These are phyloP conservation scores for Clarias batrachus DNA, from an alignment of 2,113 vertebrate species.

Conservation along the genomic window DNA sequence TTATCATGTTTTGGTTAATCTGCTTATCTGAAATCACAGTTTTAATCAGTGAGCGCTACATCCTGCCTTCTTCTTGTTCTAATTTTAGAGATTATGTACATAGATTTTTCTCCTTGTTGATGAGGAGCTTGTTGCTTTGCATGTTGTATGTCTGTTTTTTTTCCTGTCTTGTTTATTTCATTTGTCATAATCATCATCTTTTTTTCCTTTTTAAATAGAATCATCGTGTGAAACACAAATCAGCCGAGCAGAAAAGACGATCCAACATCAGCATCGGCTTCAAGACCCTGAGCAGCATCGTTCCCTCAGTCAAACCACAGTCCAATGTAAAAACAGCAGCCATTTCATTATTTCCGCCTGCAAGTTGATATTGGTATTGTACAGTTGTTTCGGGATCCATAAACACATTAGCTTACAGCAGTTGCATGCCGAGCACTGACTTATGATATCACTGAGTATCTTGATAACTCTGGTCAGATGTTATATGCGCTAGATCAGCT, in stretches of 20 bases:
- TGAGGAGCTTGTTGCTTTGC: neutral
- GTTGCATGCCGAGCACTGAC: neutral
- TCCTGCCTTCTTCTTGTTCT: neutral
- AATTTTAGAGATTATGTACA: neutral
- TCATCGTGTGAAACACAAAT: constrained; percentile 84
- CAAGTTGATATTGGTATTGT: neutral
- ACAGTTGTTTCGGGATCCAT: neutral
- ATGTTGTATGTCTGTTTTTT: constrained; percentile 66
- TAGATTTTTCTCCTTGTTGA: neutral
- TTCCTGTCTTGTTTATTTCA: neutral
- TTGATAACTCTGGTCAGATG: neutral
- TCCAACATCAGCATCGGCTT: constrained; percentile 91
- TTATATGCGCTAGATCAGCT: neutral
- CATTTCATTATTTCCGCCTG: neutral
- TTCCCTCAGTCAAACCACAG: constrained; percentile 78
- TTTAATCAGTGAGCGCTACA: neutral
- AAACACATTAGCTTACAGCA: neutral
- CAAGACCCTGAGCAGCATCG: constrained; percentile 82
- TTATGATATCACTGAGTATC: neutral
- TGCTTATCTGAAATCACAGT: neutral
- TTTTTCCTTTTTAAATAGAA: constrained; percentile 66
- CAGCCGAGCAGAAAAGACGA: constrained; percentile 91
- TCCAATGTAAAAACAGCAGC: constrained; percentile 74
- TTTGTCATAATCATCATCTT: neutral
- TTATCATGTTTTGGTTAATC: neutral